Conservation (phyloP, 2,113 vertebrate species). For the Gallinago undulata region DNA sequence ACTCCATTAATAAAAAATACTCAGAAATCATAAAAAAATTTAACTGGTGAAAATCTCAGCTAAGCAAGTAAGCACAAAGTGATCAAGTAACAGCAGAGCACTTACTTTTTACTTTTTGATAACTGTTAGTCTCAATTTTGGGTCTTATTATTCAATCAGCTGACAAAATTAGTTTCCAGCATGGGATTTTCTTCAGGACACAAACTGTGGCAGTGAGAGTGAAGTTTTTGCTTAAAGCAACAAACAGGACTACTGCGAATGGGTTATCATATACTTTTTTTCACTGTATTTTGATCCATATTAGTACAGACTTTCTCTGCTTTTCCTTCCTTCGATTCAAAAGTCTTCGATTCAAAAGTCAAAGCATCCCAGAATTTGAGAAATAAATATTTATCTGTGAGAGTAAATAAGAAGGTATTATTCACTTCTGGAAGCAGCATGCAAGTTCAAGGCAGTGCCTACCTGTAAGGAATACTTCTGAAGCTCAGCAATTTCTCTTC, state of each 20-base stretch:
- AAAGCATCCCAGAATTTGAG: background rate
- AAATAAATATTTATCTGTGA: background rate
- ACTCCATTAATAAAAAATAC: background rate
- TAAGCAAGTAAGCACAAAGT: background rate
- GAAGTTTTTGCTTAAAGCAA: background rate
- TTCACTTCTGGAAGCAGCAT: background rate
- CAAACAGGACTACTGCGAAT: background rate
- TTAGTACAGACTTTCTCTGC: background rate
- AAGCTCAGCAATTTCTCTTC: background rate
- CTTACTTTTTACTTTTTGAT: background rate
- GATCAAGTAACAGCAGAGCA: background rate
- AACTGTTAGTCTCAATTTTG: background rate
- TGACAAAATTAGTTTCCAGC: background rate
- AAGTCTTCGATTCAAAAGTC: background rate
- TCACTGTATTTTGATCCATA: background rate
- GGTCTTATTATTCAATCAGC: background rate
- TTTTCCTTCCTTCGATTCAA: background rate
- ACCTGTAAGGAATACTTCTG: background rate
- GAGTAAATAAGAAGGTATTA: background rate
- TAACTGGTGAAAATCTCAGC: background rate
- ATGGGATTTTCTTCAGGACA: background rate
- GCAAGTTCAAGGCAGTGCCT: background rate
- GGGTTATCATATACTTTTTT: background rate
- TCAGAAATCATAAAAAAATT: background rate
- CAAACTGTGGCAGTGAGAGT: background rate